Conservation (phyloP, 2,888 invertebrate genomes). For the Aquatica leii region DNA sequence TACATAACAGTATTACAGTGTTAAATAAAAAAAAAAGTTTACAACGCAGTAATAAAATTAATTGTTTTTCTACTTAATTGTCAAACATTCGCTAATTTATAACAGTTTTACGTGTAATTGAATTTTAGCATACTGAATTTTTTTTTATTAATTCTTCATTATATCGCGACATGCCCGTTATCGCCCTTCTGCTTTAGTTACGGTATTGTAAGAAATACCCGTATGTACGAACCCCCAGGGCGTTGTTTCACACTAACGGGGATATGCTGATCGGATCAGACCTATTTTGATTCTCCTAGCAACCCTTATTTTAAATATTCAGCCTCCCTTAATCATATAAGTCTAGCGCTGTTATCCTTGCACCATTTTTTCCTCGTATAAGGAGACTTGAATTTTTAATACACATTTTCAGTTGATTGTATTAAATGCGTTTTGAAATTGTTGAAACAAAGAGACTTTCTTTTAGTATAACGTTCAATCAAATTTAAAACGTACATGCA, state of each 20-base stretch:
- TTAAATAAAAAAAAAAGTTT: too few relatives aligned
- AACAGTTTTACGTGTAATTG: constrained; percentile 45
- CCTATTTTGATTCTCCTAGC: constrained; percentile 44
- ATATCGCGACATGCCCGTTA: constrained; percentile 39
- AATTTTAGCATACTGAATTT: constrained; percentile 43
- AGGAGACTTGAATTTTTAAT: too few relatives aligned
- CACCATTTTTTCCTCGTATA: constrained; percentile 15
- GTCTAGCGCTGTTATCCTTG: too few relatives aligned
- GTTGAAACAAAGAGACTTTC: background rate
- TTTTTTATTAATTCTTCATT: constrained; percentile 45
- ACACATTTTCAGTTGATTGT: too few relatives aligned
- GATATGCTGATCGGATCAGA: constrained; percentile 55
- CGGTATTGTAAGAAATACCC: constrained; percentile 31
- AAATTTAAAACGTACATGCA: constrained; percentile 8
- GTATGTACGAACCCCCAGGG: constrained; percentile 51
- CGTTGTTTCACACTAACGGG: constrained; percentile 59
- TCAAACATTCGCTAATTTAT: too few relatives aligned
- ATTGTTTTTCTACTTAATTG: too few relatives aligned
- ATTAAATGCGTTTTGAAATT: too few relatives aligned
- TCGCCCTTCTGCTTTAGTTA: constrained; percentile 39
- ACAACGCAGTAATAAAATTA: too few relatives aligned
- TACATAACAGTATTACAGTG: too few relatives aligned
- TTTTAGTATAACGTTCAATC: constrained; percentile 3
- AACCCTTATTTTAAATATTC: constrained; percentile 48
- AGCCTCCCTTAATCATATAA: constrained; percentile 38